Conservation (phyloP, 2,113 vertebrate species). For the Phodopus roborovskii region DNA sequence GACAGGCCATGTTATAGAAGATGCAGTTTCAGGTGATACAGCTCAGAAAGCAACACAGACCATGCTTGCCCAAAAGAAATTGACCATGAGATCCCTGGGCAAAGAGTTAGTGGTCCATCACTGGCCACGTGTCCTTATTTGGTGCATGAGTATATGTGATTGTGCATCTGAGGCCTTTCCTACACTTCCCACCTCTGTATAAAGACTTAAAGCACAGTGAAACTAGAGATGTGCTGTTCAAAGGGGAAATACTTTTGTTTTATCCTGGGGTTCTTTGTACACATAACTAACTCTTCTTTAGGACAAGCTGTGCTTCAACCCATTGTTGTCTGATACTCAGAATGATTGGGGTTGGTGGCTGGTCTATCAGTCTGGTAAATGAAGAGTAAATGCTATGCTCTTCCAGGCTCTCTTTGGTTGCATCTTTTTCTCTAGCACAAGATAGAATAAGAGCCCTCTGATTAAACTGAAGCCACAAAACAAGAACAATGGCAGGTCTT, state of each 20-base stretch:
- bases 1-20: neutral
- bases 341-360: neutral
- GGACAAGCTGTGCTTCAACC: neutral
- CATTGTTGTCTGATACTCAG: neutral
- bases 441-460: neutral
- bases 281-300: neutral
- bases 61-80: neutral
- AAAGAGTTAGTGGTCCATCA: neutral
- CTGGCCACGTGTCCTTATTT: neutral
- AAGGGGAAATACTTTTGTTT: neutral
- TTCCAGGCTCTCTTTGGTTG: neutral
- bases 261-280: neutral
- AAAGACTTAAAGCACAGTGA: neutral
- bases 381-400: neutral
- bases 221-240: neutral
- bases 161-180: neutral
- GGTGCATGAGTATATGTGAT: accelerated
- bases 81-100: neutral
- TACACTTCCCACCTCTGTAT: neutral
- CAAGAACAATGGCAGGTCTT: neutral
- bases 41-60: neutral
- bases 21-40: neutral
- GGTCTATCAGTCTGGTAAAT: neutral
- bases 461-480: neutral
- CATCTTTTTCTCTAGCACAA: neutral